Evolutionary conservation across 2,888 invertebrate species (phyloP), one percentile per base, ranked within the genome.

Genomic region (Cantharis rustica): DNA sequence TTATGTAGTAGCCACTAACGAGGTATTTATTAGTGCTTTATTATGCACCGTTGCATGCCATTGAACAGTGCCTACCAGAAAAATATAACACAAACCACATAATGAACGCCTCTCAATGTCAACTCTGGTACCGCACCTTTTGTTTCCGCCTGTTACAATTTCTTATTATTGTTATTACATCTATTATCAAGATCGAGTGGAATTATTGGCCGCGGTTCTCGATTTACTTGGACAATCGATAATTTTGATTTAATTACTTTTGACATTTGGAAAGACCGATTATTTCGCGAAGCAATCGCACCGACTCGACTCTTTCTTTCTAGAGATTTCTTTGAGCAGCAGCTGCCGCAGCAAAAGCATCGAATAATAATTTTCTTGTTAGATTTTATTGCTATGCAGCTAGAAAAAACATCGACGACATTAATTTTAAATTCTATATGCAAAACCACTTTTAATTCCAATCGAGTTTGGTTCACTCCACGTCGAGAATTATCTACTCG

Each of bases 21-120:
- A 79, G 80, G 75, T 78, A 78, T 80, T 80, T 80, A 80, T 79
- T 77, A 78, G 77, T 77, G 73, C 78, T 76, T 73, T 75, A 75
- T 77, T 80, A 79, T 79, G 75, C 79, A 80, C 72, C 76, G 78
- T 80, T 80, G 78, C 80, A 78, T 78, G 76, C 75, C 79, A 74
- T 72, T 80, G 80, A 80, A 77, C 80, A 79, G 74, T 74, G 69
- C 75, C 47, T 47, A 47, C n/a, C 72, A 76, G 73, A 75, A 77
- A 79, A 77, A 79, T 75, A 69, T 77, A 75, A 73, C 73, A 79
- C 27, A 79, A 79, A 79, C 79, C 79, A 75, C 77, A 77, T 75
- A 74, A 77, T 75, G 64, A 73, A 76, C 72, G 71, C 75, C 74
- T 79, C 75, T 77, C 77, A 79, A 79, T 79, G 79, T 79, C 79